These are phyloP conservation scores for Drosophila littoralis DNA, from an alignment of 1,140 invertebrate genomes.

Conservation along the genomic window DNA sequence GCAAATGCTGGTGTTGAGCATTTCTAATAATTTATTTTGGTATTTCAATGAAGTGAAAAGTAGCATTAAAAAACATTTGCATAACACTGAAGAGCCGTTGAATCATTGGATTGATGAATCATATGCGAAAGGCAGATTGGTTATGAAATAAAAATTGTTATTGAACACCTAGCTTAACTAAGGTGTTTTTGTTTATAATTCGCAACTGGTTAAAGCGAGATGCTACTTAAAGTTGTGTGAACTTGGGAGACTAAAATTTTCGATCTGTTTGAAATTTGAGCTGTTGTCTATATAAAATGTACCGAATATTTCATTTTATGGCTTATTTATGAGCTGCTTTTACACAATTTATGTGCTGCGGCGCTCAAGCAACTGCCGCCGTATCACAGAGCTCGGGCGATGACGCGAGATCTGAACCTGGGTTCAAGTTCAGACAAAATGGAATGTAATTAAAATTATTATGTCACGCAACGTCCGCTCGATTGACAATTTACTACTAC, in stretches of 20 bases:
- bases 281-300: slow-evolving; percentile 5
- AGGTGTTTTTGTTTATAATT: slow-evolving; percentile 4
- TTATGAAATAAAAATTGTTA: neutral
- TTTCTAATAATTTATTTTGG: slow-evolving; percentile 17
- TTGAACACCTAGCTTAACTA: neutral
- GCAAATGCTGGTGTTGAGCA: neutral
- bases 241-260: neutral
- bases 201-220: neutral
- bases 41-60: slow-evolving; percentile 26
- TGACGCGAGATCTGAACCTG: slow-evolving; percentile 55
- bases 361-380: slow-evolving; percentile 20
- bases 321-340: slow-evolving; percentile 56
- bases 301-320: slow-evolving; percentile 42
- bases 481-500: slow-evolving; percentile 32
- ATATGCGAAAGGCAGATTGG: neutral
- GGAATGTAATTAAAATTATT: slow-evolving; percentile 75
- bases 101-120: slow-evolving; percentile 36
- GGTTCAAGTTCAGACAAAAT: slow-evolving; percentile 65
- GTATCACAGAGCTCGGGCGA: slow-evolving; percentile 15
- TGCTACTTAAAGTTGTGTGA: neutral
- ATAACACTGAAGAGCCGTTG: slow-evolving; percentile 35
- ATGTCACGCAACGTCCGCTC: slow-evolving; percentile 64
- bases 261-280: neutral
- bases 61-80: slow-evolving; percentile 29
- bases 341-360: slow-evolving; percentile 51